Base-by-base conservation (phyloP, 2,113 vertebrate species). In the Oryzias curvinotus region DNA sequence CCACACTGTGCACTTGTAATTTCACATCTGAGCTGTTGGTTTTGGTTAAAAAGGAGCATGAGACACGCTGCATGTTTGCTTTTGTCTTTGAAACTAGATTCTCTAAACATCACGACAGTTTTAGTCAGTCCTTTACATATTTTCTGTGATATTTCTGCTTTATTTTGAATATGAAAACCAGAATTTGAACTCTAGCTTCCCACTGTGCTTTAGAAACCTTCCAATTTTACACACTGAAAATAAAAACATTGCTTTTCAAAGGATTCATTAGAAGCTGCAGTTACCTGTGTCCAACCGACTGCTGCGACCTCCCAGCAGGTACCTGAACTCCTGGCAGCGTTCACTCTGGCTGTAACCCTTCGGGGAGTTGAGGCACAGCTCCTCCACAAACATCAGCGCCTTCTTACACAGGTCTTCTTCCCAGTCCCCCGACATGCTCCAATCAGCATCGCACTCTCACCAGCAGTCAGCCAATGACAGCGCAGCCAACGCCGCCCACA, bases 371-470 rank as follows among this genome's bases (percentile, higher is more conserved):
- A 93, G 93, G 81, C 95, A 96, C 71, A 96, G 92, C 76, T 96
- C 94, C 15, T 94, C 92, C 85, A 95, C 92, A 79, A 96, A 62
- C 84, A 91, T 85, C 84, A 95, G 88, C 14, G 93, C 94, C 87
- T 92, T 93, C 79, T 93, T 94, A 83, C 95, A 95, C 84, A 95
- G 75, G 74, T 95, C 94, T 88, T 96, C 95, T 86, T 96, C 95
- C 66, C 94, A 95, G 91, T 96, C 95, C 65, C 94, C 95, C 56
- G 95, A 96, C 95, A 96, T 96, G 91, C 86, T 91, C 92, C 91
- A 89, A 93, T 93, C 91, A 61, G 91, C 91, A 93, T 93, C 50
- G 89, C 91, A 92, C 91, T 91, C 88, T 82, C 74, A 81, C 81
- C 80, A 62, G 72, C 85, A 88, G 80, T 85, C 84, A 80, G 80